A percentile compares a stretch with the other conserved stretches of the same genome.
These are phyloP conservation scores for Cephonodes hylas DNA, from an alignment of 2,888 invertebrate genomes.

Conservation along the genomic window DNA sequence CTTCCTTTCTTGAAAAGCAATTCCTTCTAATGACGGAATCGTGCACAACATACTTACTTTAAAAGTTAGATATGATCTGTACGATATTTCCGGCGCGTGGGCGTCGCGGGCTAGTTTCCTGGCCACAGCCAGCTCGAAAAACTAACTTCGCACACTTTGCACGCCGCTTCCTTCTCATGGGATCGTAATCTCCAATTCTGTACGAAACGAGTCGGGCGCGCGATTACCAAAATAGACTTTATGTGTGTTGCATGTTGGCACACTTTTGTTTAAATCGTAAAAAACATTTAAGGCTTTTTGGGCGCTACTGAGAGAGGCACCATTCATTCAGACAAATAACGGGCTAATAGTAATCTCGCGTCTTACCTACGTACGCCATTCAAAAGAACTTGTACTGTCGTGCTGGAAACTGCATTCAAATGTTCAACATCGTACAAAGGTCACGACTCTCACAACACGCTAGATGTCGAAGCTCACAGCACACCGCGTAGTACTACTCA, in stretches of 20 bases:
- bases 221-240: conserved; percentile 7
- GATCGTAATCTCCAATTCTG: conserved; percentile 13
- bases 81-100: conserved; percentile 74
- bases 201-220: not conserved
- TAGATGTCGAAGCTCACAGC: not conserved
- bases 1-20: conserved; percentile 62
- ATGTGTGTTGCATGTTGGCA: conserved; percentile 29
- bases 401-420: conserved; percentile 29
- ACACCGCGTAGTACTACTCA: not conserved
- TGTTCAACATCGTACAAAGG: not conserved
- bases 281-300: conserved; percentile 54
- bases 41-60: conserved; percentile 62
- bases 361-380: conserved; percentile 72
- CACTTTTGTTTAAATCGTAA: conserved; percentile 36
- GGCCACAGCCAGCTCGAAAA: conserved; percentile 48
- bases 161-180: conserved; percentile 48
- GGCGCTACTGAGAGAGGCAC: conserved; percentile 58
- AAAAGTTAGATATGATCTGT: conserved; percentile 62
- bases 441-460: not conserved
- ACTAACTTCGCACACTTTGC: conserved; percentile 61
- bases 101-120: conserved; percentile 57
- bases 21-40: conserved; percentile 73
- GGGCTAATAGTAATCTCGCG: conserved; percentile 74
- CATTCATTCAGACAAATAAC: conserved; percentile 79
- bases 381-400: conserved; percentile 64